Conservation (phyloP, 2,888 invertebrate species). For the Sinotaia quadrata region DNA sequence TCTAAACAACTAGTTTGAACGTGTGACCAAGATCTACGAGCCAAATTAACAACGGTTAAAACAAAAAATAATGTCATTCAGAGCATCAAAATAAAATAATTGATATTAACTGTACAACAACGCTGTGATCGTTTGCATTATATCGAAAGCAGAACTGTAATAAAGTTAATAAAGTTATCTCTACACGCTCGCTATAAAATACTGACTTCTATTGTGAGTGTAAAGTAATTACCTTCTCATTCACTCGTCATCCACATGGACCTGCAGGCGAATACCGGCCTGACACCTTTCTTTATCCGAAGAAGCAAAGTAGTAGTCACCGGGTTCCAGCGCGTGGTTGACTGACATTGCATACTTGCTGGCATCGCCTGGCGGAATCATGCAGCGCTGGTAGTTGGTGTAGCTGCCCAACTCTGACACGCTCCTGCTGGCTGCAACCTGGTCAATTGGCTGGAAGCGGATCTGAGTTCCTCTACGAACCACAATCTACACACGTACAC, state of each 20-base stretch:
- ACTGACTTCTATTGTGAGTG: too few species aligned
- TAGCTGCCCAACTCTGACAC: conserved; percentile 35
- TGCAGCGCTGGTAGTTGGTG: conserved; percentile 28
- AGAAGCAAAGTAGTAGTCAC: conserved; percentile 33
- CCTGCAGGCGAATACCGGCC: conserved; percentile 20
- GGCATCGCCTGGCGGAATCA: conserved; percentile 34
- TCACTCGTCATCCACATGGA: conserved; percentile 26
- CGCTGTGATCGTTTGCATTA: too few species aligned
- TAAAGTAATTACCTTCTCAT: not conserved
- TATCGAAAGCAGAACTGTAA: too few species aligned
- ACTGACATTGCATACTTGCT: conserved; percentile 20
- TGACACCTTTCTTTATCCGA: conserved; percentile 20
- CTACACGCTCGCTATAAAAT: too few species aligned
- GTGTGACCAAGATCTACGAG: too few species aligned
- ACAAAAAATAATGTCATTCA: too few species aligned
- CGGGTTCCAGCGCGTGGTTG: conserved; percentile 26
- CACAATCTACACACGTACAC: not conserved
- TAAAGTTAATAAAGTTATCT: too few species aligned
- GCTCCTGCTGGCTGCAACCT: not conserved
- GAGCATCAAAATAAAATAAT: too few species aligned
- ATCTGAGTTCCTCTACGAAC: conserved; percentile 34
- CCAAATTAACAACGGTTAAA: too few species aligned
- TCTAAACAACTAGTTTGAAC: too few species aligned
- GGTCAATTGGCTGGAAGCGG: conserved; percentile 24
- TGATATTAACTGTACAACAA: too few species aligned